Evolutionary conservation across 2,113 vertebrate species (phyloP), one percentile per base, ranked within the genome.

Genomic region (Chloroceryle aenea): DNA sequence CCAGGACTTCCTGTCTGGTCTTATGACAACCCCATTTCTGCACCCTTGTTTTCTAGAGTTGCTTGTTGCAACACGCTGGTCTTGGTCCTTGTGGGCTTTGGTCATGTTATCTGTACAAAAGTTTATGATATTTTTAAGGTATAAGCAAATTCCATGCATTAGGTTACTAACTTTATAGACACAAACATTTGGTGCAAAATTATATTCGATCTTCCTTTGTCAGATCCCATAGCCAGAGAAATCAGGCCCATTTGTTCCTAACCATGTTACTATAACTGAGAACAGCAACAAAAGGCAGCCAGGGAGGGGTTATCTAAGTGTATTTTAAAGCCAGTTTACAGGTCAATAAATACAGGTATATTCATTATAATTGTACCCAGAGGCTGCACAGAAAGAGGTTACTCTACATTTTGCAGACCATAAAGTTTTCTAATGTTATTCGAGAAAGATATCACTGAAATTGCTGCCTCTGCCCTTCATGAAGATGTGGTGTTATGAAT

Each of bases 211-310:
- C 47, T 85, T 93, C 68, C 52, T 59, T 89, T 91, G 53, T 30
- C 66, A 67, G 47, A 63, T 78, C 38, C 22, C 45, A 58, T 26
- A 62, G 25, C 59, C 56, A 43, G 89, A 94, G 93, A 84, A 91
- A 93, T 78, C 42, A 74, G 77, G 61, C 71, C 20, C 32, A 4
- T 91, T 89, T 81, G 66, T 85, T 68, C 69, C 52, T 32, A 89
- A 87, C 34, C 34, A 72, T 3, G 0, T 3, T 0, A 50, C 76
- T 32, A 16, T 34, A 81, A 89, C 47, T 9, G n/a, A 77, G 52
- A 82, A 59, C 2, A 1, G 34, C 7, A 8, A 25, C 0, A 7
- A 55, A 79, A 25, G 13, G 23, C 53, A 66, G 84, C 72, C 80
- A 59, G 6, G 3, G 3, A 91, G 36, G 14, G 7, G 12, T 84